Evolutionary conservation across 2,113 vertebrate species (phyloP).

Genomic region (Ellobius talpinus): DNA sequence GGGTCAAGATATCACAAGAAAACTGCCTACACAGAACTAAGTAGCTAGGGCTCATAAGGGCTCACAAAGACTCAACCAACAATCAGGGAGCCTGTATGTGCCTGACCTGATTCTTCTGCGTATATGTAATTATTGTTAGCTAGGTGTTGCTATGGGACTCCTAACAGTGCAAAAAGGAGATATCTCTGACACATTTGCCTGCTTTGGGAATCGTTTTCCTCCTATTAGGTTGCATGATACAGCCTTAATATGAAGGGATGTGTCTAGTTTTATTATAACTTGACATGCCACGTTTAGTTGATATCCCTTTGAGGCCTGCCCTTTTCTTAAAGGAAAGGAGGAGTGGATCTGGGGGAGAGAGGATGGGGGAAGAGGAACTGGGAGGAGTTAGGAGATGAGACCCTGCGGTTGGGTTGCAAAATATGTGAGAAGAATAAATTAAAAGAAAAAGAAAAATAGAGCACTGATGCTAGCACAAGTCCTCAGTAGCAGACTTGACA

Average conservation of each 20-base stretch:
- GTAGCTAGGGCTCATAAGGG: neutral
- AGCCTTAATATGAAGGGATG: neutral
- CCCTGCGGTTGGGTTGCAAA: neutral
- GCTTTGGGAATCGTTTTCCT: neutral
- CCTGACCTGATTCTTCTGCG: neutral
- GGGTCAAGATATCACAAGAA: neutral
- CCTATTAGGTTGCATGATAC: neutral
- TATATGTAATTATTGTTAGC: neutral
- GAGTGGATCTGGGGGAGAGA: neutral
- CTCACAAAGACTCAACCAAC: neutral
- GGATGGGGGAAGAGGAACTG: accelerated
- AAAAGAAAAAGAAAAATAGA: neutral
- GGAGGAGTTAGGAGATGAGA: neutral
- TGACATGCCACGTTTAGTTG: neutral
- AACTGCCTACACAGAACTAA: neutral
- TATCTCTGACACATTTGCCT: neutral
- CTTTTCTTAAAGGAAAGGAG: neutral
- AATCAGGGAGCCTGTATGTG: neutral
- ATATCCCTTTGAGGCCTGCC: neutral
- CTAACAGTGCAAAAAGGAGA: neutral
- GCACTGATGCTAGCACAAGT: neutral
- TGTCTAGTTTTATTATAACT: neutral
- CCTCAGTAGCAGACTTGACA: too few relatives aligned
- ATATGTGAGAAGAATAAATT: neutral
- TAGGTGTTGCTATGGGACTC: neutral